Conservation (phyloP, 2,113 vertebrate genomes). For the Cyanocitta stelleri region DNA sequence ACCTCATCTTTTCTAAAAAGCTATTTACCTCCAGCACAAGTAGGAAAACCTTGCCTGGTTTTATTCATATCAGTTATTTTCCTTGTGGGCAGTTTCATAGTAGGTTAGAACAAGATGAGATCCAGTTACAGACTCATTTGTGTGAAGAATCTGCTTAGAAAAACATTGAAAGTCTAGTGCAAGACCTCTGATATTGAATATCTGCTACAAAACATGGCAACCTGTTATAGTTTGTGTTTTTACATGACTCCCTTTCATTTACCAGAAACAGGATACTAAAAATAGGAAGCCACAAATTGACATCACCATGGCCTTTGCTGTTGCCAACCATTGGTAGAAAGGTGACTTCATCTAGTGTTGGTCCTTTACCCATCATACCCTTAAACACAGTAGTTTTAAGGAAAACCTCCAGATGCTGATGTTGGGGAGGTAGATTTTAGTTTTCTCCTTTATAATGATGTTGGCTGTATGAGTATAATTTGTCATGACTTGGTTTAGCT, state of each 20-base stretch:
- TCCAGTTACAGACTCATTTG: neutral
- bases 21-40: neutral
- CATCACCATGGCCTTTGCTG: neutral
- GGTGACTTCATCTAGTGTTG: neutral
- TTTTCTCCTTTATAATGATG: neutral
- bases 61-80: neutral
- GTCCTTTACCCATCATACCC: neutral
- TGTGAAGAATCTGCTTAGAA: neutral
- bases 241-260: neutral
- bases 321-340: neutral
- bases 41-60: neutral
- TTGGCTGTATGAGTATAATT: neutral
- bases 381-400: neutral
- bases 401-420: neutral
- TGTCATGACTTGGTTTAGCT: neutral
- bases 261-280: neutral
- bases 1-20: neutral
- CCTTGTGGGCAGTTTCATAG: neutral
- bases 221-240: neutral
- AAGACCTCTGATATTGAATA: neutral
- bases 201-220: neutral
- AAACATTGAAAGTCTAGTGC: neutral
- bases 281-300: neutral
- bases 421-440: neutral
- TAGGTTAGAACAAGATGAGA: neutral